phyloP scores from a whole-genome alignment of 2,797 vertebrate genomes.

The Prionace glauca region DNA sequence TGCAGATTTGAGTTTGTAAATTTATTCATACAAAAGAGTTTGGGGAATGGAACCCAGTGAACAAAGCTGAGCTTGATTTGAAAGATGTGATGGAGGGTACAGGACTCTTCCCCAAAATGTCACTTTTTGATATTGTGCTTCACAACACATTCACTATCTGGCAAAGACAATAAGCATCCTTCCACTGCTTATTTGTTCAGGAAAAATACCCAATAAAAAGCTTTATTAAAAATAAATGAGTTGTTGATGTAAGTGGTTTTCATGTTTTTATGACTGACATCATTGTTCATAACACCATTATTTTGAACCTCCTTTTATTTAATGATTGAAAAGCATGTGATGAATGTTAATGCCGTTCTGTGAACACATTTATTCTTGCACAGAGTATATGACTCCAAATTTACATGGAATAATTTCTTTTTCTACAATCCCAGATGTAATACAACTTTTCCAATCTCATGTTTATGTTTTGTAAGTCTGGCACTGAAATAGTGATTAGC shows the following conservation, averaged over 20 bases:
- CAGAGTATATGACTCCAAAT: slow-evolving; percentile 26
- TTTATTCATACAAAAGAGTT: slow-evolving; percentile 27
- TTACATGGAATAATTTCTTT: slow-evolving; percentile 38
- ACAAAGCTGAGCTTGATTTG: neutral
- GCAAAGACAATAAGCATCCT: neutral
- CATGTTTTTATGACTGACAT: slow-evolving; percentile 26
- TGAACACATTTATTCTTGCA: slow-evolving; percentile 7
- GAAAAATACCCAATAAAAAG: neutral
- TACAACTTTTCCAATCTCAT: slow-evolving; percentile 37
- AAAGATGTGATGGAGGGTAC: neutral
- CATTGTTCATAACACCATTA: slow-evolving; percentile 22
- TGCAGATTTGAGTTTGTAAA: slow-evolving; percentile 32
- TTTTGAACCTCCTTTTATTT: neutral
- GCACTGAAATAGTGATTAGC: slow-evolving; percentile 35
- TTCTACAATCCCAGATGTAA: slow-evolving; percentile 32
- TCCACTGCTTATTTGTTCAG: neutral
- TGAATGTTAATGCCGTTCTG: slow-evolving; percentile 31
- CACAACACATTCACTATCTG: neutral
- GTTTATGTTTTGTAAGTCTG: slow-evolving; percentile 34
- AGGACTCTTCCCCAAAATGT: neutral
- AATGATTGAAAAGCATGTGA: slow-evolving; percentile 9
- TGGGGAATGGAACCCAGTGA: neutral
- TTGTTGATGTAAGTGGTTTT: slow-evolving; percentile 18
- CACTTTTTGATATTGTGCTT: neutral
- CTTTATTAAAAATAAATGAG: slow-evolving; percentile 29